Percentiles rank a stretch among this genome's conserved stretches.
These are phyloP conservation scores for Thymelicus acteon DNA, from an alignment of 2,888 invertebrate genomes.

Conservation along the genomic window DNA sequence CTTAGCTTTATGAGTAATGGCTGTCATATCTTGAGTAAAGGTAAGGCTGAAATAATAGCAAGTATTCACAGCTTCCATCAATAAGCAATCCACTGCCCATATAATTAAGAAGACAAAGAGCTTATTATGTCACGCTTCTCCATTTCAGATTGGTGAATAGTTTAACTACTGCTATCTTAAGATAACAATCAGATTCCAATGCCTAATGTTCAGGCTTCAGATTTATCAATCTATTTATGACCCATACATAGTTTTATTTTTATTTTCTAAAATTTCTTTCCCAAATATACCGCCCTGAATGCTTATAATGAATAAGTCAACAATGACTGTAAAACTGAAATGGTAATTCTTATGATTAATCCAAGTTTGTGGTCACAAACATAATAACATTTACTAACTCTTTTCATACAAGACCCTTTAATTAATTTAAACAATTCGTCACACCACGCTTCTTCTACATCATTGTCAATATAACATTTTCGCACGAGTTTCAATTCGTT, in stretches of 20 bases:
- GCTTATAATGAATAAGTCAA: too few species aligned
- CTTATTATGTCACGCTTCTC: too few species aligned
- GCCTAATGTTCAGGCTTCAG: too few species aligned
- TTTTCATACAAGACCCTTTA: constrained; percentile 29
- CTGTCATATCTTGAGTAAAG: constrained; percentile 6
- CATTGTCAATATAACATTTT: constrained; percentile 54
- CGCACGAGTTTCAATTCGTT: constrained; percentile 75
- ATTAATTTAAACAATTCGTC: constrained; percentile 53
- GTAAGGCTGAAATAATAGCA: not conserved
- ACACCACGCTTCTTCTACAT: constrained; percentile 48
- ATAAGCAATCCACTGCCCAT: too few species aligned
- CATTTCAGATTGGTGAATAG: too few species aligned
- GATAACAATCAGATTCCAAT: too few species aligned
- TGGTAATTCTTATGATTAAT: not conserved
- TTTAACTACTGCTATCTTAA: too few species aligned
- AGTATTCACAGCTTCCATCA: not conserved
- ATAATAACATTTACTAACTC: not conserved
- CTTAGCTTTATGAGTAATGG: constrained; percentile 27
- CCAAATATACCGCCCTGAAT: too few species aligned
- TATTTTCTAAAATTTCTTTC: too few species aligned
- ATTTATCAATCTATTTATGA: too few species aligned
- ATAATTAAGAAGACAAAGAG: too few species aligned
- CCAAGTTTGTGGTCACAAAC: not conserved
- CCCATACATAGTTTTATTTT: too few species aligned
- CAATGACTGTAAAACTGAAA: not conserved